Percentiles rank a stretch among this genome's conserved stretches.
Evolutionary conservation across 2,797 vertebrate genomes (phyloP).

Genomic region (Bradypodion pumilum): DNA sequence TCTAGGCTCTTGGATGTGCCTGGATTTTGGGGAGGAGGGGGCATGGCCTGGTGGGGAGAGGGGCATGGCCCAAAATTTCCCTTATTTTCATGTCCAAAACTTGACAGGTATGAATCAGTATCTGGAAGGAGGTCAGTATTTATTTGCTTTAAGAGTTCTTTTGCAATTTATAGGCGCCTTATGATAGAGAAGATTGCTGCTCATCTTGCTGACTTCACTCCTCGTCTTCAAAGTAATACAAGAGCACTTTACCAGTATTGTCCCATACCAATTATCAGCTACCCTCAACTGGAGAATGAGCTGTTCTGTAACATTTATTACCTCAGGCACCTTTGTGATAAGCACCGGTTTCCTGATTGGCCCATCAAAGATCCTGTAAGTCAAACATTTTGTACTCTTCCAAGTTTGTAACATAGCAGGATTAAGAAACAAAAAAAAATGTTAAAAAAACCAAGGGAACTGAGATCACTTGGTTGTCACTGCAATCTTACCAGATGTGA

Average conservation of each 20-base stretch:
- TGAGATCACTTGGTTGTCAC: background rate
- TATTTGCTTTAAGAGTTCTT: slow-evolving; percentile 26
- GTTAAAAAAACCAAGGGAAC: background rate
- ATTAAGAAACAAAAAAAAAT: background rate
- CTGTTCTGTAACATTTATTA: slow-evolving; percentile 99
- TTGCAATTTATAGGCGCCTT: slow-evolving; percentile 82
- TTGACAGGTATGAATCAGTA: too few relatives aligned
- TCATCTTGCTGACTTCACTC: slow-evolving; percentile 96
- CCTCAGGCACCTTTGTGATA: slow-evolving; percentile 97
- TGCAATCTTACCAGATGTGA: background rate
- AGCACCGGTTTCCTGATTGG: slow-evolving; percentile 92
- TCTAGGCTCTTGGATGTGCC: too few relatives aligned
- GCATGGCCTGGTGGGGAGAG: too few relatives aligned
- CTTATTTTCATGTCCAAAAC: too few relatives aligned
- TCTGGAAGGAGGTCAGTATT: background rate
- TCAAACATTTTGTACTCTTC: slow-evolving; percentile 17
- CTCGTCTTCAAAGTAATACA: slow-evolving; percentile 97
- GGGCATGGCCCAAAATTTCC: too few relatives aligned
- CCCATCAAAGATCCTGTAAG: slow-evolving; percentile 95
- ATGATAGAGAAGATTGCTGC: slow-evolving; percentile 99
- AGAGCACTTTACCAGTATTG: slow-evolving; percentile 98
- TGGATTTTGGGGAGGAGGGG: too few relatives aligned
- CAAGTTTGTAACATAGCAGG: background rate
- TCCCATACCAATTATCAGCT: slow-evolving; percentile 94
- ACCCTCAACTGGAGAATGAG: slow-evolving; percentile 95